A percentile compares a stretch with the other conserved stretches of the same genome.
Conservation (phyloP, 1,140 invertebrate species). For the Diorhabda sublineata region DNA sequence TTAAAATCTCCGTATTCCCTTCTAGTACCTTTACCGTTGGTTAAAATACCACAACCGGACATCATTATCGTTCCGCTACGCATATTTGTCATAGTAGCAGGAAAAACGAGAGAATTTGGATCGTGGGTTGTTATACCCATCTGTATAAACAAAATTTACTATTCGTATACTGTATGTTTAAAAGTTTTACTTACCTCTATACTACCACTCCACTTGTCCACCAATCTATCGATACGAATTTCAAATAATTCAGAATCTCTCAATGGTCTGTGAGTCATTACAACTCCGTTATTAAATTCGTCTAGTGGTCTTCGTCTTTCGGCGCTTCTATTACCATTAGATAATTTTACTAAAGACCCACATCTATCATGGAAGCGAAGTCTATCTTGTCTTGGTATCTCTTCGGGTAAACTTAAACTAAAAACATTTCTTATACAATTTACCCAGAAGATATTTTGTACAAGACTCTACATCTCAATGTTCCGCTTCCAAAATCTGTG, state of each 20-base stretch:
- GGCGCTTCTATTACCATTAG: slow-evolving; percentile 76
- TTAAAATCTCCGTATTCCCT: slow-evolving; percentile 93
- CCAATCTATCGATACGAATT: slow-evolving; percentile 84
- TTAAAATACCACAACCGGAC: slow-evolving; percentile 91
- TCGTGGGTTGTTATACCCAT: slow-evolving; percentile 93
- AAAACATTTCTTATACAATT: not conserved
- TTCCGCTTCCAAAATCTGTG: too few relatives aligned
- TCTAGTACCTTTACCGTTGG: slow-evolving; percentile 89
- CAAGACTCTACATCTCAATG: too few relatives aligned
- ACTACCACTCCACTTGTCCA: slow-evolving; percentile 90
- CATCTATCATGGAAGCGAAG: slow-evolving; percentile 84
- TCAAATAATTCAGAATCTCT: slow-evolving; percentile 89
- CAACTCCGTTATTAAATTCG: slow-evolving; percentile 92
- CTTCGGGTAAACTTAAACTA: slow-evolving; percentile 43
- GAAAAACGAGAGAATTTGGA: slow-evolving; percentile 83
- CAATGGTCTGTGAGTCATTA: slow-evolving; percentile 85
- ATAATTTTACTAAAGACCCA: slow-evolving; percentile 84
- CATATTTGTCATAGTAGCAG: slow-evolving; percentile 97
- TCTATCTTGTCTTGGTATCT: slow-evolving; percentile 52
- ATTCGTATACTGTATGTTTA: not conserved
- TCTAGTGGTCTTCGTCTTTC: slow-evolving; percentile 82
- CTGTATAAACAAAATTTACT: slow-evolving; percentile 37
- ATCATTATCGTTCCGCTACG: slow-evolving; percentile 94
- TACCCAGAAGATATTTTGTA: too few relatives aligned
- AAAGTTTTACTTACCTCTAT: slow-evolving; percentile 60